These are phyloP conservation scores for Cyprinodon tularosa DNA, from an alignment of 2,113 vertebrate species.

Conservation along the genomic window DNA sequence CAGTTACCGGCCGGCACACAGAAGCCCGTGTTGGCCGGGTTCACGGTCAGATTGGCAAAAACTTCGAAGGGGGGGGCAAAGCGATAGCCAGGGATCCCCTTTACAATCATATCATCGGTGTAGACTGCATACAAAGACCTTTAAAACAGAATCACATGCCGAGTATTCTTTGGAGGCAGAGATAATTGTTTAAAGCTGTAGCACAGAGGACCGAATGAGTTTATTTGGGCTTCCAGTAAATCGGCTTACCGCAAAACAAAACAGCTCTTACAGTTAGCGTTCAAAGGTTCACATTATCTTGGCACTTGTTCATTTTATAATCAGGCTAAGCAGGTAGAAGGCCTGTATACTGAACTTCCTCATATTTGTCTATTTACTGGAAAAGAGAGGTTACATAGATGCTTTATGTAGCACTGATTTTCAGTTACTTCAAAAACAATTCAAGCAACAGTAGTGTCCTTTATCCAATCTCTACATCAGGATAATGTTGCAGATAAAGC, in stretches of 20 bases:
- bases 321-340: not conserved
- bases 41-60: conserved; percentile 84
- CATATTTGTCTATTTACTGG: not conserved
- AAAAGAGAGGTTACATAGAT: not conserved
- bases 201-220: not conserved
- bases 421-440: not conserved
- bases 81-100: conserved; percentile 84
- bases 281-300: not conserved
- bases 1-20: conserved; percentile 89
- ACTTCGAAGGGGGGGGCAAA: conserved; percentile 85
- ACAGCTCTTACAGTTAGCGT: not conserved
- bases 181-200: not conserved
- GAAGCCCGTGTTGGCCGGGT: conserved; percentile 91
- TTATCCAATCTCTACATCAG: conserved; percentile 44
- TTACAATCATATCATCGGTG: conserved; percentile 82
- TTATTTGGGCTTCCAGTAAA: not conserved
- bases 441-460: conserved; percentile 11
- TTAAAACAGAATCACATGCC: conserved; percentile 28
- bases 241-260: conserved; percentile 21
- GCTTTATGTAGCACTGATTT: conserved; percentile 10
- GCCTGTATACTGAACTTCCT: not conserved
- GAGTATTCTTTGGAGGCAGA: conserved; percentile 13
- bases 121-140: conserved; percentile 89
- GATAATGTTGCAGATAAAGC: conserved; percentile 15
- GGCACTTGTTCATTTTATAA: not conserved